phyloP scores from a whole-genome alignment of 1,140 invertebrate genomes.

The Drosophila ogumai region DNA sequence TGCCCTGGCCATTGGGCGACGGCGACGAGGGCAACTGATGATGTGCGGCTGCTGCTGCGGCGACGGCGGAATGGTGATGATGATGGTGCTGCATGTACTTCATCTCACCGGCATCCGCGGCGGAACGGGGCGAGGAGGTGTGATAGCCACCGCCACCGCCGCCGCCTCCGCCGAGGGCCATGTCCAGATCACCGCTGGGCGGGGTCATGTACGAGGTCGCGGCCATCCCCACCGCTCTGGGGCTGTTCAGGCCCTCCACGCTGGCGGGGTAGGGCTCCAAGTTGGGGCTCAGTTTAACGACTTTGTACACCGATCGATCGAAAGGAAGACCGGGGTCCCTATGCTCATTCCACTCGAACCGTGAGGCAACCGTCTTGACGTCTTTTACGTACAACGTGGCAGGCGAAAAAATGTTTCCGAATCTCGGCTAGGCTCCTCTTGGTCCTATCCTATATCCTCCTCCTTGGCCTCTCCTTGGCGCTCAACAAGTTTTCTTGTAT shows the following conservation, averaged over 20 bases:
- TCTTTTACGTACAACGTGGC: conserved; percentile 82
- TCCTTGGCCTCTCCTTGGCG: conserved; percentile 21
- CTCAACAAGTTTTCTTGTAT: conserved; percentile 52
- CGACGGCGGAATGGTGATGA: conserved; percentile 87
- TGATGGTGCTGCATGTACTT: conserved; percentile 95
- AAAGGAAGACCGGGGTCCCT: conserved; percentile 85
- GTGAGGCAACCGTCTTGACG: conserved; percentile 85
- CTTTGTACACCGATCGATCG: conserved; percentile 85
- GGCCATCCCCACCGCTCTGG: conserved; percentile 89
- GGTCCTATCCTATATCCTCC: conserved; percentile 2
- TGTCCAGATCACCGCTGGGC: conserved; percentile 91
- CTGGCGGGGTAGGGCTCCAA: conserved; percentile 85
- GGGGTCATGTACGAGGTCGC: conserved; percentile 94
- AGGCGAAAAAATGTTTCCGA: conserved; percentile 58
- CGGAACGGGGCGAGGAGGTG: conserved; percentile 90
- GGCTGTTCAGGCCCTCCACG: conserved; percentile 85
- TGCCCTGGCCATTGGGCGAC: conserved; percentile 86
- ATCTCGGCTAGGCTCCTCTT: not conserved
- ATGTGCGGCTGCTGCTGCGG: conserved; percentile 87
- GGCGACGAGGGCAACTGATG: conserved; percentile 89
- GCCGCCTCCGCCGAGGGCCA: conserved; percentile 89
- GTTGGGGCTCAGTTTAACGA: conserved; percentile 85
- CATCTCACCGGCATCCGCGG: conserved; percentile 94
- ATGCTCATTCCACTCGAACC: conserved; percentile 85
- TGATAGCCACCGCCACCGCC: conserved; percentile 90